phyloP scores from a whole-genome alignment of 2,797 vertebrate species.

The Parauchenoglanis ngamensis region DNA sequence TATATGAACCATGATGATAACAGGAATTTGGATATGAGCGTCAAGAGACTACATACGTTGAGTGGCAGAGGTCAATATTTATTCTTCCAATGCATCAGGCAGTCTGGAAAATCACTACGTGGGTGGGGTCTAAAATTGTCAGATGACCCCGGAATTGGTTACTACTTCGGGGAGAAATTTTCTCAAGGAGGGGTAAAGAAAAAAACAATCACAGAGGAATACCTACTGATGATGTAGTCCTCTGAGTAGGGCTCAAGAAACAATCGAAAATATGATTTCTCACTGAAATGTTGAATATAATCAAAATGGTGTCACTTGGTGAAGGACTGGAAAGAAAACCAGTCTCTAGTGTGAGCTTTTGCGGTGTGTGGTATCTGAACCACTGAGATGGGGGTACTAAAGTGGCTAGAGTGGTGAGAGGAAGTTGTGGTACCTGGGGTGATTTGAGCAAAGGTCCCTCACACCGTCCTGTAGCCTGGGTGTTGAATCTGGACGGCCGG shows the following conservation, averaged over 20 bases:
- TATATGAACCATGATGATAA: neutral
- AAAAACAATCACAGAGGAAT: neutral
- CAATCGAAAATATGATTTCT: neutral
- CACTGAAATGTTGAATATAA: neutral
- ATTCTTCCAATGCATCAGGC: neutral
- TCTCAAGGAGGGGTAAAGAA: neutral
- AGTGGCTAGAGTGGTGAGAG: neutral
- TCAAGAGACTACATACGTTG: neutral
- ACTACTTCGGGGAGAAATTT: neutral
- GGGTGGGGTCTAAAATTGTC: neutral
- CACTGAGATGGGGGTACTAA: neutral
- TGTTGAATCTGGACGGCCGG: constrained; percentile 52
- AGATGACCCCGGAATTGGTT: neutral
- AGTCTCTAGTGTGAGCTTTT: too few species aligned
- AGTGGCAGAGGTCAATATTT: neutral
- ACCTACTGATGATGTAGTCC: too few species aligned
- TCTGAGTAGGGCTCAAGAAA: neutral
- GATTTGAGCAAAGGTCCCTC: constrained; percentile 76
- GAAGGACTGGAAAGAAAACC: neutral
- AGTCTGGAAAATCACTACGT: neutral
- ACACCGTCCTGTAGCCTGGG: constrained; percentile 53
- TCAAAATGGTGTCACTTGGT: neutral
- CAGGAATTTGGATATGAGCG: neutral
- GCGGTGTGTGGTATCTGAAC: neutral
- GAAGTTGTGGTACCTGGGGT: constrained; percentile 77